These are phyloP conservation scores for Pollenia amentaria DNA, from an alignment of 2,888 invertebrate genomes.

Conservation along the genomic window DNA sequence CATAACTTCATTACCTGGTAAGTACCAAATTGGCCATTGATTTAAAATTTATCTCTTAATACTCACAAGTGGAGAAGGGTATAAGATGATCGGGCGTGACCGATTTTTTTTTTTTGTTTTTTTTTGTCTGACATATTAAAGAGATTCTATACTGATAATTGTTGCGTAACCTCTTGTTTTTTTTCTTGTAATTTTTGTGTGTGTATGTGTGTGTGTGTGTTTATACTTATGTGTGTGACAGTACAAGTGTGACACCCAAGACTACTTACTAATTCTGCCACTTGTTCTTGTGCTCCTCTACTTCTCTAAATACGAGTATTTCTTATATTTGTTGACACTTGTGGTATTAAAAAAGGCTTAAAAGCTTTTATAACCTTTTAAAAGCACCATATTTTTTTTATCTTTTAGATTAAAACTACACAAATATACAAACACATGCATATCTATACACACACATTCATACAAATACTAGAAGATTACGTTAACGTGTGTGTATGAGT, in stretches of 20 bases:
- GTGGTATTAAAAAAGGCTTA: constrained; percentile 80
- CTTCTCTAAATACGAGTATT: constrained; percentile 59
- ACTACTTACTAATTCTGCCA: constrained; percentile 53
- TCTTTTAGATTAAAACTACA: constrained; percentile 46
- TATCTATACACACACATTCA: neutral
- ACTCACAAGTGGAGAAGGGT: too few species aligned
- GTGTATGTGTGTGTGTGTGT: constrained; percentile 18
- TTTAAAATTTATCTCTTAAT: too few species aligned
- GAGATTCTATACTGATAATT: too few species aligned
- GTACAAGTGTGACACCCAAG: constrained; percentile 56
- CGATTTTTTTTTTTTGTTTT: too few species aligned
- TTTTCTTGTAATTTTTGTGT: constrained; percentile 20
- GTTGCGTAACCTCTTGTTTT: too few species aligned
- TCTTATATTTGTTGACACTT: constrained; percentile 75
- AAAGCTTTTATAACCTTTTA: constrained; percentile 80
- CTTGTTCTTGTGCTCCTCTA: constrained; percentile 57
- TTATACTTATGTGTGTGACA: constrained; percentile 22
- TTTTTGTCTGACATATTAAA: too few species aligned
- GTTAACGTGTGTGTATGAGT: neutral
- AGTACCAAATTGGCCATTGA: too few species aligned
- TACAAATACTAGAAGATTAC: neutral
- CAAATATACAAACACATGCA: neutral
- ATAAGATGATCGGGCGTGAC: too few species aligned
- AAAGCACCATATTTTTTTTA: constrained; percentile 60
- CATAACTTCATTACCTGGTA: too few species aligned